Conservation (phyloP, 2,888 invertebrate genomes). For the Lacanobia oleracea region DNA sequence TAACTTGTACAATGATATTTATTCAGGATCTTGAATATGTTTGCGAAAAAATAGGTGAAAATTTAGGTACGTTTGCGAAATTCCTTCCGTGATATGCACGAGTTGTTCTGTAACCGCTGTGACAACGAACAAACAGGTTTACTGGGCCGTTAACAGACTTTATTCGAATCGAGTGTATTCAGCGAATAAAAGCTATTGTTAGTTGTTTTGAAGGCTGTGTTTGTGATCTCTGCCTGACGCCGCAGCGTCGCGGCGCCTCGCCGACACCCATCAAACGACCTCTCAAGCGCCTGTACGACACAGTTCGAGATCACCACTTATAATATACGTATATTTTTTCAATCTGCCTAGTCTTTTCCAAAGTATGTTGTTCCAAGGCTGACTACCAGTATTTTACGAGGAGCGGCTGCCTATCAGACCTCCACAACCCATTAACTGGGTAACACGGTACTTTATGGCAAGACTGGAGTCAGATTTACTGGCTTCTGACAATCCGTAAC, state of each 20-base stretch:
- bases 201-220: constrained; percentile 73
- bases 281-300: constrained; percentile 43
- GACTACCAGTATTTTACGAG: no score
- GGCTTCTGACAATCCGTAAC: no score
- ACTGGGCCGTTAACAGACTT: constrained; percentile 38
- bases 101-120: constrained; percentile 15
- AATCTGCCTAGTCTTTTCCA: background rate
- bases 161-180: constrained; percentile 53
- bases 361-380: no score
- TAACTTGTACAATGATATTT: constrained; percentile 47
- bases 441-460: no score
- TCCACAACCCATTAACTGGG: no score
- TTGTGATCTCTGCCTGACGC: constrained; percentile 68
- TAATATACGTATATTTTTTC: constrained; percentile 8
- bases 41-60: constrained; percentile 18
- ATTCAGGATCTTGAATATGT: constrained; percentile 31
- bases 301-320: constrained; percentile 52
- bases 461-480: no score
- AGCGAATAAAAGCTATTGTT: constrained; percentile 71
- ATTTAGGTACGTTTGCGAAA: constrained; percentile 24
- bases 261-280: constrained; percentile 71
- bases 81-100: constrained; percentile 19
- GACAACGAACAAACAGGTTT: constrained; percentile 55
- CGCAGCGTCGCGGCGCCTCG: constrained; percentile 79
- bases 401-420: no score